Evolutionary conservation across 2,888 invertebrate species (phyloP).

Genomic region (Eumacrocentrus americanus): DNA sequence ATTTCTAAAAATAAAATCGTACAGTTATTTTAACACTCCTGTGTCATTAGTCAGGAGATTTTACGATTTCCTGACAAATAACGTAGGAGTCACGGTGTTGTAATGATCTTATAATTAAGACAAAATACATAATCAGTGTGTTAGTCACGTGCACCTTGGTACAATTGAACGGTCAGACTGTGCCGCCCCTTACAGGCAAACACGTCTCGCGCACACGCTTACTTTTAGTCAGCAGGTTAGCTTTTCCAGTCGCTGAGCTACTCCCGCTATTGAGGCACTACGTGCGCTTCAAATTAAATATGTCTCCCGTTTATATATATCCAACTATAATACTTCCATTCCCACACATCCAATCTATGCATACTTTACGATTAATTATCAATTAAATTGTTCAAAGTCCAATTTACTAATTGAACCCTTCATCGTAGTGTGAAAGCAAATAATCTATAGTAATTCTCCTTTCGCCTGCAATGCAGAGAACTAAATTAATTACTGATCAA

Average conservation of each 20-base stretch:
- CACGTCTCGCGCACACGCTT: constrained; percentile 47
- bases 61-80: constrained; percentile 20
- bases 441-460: background rate
- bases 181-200: constrained; percentile 42
- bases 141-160: constrained; percentile 53
- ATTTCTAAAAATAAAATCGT: background rate
- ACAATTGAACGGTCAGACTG: constrained; percentile 55
- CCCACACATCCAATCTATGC: background rate
- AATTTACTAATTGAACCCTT: too few species aligned
- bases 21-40: background rate
- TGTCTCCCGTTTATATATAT: too few species aligned
- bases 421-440: background rate
- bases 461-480: background rate
- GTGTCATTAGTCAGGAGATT: constrained; percentile 15
- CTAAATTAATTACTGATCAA: background rate
- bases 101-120: constrained; percentile 56
- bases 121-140: constrained; percentile 58
- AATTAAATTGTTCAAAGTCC: too few species aligned
- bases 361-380: background rate
- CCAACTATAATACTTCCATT: background rate
- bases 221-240: constrained; percentile 47
- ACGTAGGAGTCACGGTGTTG: constrained; percentile 28
- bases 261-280: constrained; percentile 7
- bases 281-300: constrained; percentile 6
- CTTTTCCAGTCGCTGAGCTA: constrained; percentile 12